Conservation (phyloP, 2,797 vertebrate species). For the Pterois miles region DNA sequence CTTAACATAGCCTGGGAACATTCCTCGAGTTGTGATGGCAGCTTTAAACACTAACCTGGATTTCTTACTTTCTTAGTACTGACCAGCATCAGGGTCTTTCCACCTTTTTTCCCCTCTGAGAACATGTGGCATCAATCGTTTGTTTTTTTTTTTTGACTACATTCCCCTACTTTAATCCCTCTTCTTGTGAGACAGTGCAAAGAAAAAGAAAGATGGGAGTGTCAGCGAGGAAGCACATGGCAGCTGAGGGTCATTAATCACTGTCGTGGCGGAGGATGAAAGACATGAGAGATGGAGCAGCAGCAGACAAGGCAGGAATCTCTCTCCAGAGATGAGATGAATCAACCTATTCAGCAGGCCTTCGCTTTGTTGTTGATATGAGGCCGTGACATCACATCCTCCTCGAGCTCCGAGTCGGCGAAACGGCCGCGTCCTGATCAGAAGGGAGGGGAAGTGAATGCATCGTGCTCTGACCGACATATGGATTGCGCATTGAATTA, state of each 20-base stretch:
- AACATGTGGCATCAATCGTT: constrained; percentile 70
- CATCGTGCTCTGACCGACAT: constrained; percentile 46
- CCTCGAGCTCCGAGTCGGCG: constrained; percentile 23
- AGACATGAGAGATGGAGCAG: constrained; percentile 67
- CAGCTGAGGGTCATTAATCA: constrained; percentile 80
- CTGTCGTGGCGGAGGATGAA: constrained; percentile 67
- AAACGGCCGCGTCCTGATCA: constrained; percentile 23
- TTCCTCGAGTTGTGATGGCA: not conserved
- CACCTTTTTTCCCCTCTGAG: constrained; percentile 8
- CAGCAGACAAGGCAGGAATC: constrained; percentile 70
- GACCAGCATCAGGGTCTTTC: constrained; percentile 38
- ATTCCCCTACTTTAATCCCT: constrained; percentile 56
- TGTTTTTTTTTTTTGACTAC: not conserved
- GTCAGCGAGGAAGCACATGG: constrained; percentile 71
- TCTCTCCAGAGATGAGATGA: constrained; percentile 72
- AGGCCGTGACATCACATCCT: constrained; percentile 69
- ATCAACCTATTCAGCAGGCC: constrained; percentile 65
- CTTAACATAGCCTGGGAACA: constrained; percentile 9
- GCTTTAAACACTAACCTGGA: constrained; percentile 10
- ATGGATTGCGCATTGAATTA: constrained; percentile 69
- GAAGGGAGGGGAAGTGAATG: constrained; percentile 34
- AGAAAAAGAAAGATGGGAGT: constrained; percentile 68
- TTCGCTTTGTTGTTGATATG: constrained; percentile 58
- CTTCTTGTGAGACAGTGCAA: constrained; percentile 56
- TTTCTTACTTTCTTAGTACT: constrained; percentile 5